Conservation (phyloP, 1,140 invertebrate genomes). For the Fopius arisanus region DNA sequence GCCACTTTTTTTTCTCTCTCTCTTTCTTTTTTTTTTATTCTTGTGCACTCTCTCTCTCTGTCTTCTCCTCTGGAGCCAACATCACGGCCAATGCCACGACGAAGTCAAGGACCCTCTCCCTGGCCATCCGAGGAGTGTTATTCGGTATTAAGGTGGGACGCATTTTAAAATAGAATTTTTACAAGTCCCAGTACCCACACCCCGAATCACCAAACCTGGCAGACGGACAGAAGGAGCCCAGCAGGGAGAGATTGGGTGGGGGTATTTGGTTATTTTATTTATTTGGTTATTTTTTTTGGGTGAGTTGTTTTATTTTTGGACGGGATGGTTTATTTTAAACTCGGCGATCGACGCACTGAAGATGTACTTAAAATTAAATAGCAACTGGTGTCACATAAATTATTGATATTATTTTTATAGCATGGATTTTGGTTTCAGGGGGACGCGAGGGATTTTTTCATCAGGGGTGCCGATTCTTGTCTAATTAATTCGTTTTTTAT, state of each 20-base stretch:
- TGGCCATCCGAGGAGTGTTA: constrained; percentile 30
- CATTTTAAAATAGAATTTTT: constrained; percentile 28
- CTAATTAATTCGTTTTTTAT: too few species aligned
- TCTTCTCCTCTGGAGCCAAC: constrained; percentile 10
- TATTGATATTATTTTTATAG: neutral
- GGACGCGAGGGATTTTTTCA: too few species aligned
- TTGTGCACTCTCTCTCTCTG: constrained; percentile 2
- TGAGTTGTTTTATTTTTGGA: neutral
- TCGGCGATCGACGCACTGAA: neutral
- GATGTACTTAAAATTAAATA: neutral
- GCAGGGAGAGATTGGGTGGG: neutral
- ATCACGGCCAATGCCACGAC: constrained; percentile 32
- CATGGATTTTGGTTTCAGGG: neutral
- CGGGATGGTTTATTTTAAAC: neutral
- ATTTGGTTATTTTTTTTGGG: too few species aligned
- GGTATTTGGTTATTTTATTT: neutral
- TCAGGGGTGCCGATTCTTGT: too few species aligned
- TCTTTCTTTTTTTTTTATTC: neutral
- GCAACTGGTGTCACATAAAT: neutral
- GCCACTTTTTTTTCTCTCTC: neutral
- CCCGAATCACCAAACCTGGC: neutral
- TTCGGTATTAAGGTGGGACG: constrained; percentile 30
- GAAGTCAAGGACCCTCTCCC: constrained; percentile 22
- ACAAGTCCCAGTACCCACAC: constrained; percentile 3
- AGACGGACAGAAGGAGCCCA: neutral